Percentiles rank a stretch among this genome's conserved stretches.
Evolutionary conservation across 2,888 invertebrate species (phyloP).

Genomic region (Drosophila nr. fundita): DNA sequence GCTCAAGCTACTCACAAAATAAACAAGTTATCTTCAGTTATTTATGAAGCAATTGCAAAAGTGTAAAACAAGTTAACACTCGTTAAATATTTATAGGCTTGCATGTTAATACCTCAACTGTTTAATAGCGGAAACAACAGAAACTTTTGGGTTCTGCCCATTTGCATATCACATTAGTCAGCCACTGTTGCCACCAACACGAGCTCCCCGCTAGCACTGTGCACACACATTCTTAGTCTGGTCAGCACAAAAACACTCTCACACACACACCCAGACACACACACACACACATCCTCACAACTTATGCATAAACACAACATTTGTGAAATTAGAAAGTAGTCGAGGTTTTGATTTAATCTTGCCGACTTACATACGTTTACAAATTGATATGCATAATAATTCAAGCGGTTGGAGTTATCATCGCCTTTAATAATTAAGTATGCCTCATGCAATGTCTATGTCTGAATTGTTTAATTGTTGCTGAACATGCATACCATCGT

Average conservation of each 20-base stretch:
- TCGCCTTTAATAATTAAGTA: slow-evolving; percentile 48
- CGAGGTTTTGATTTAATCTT: slow-evolving; percentile 68
- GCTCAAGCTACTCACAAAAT: background rate
- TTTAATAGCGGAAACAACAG: slow-evolving; percentile 5
- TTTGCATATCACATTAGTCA: slow-evolving; percentile 29
- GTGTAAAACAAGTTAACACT: background rate
- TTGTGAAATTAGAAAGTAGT: slow-evolving; percentile 12
- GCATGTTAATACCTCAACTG: slow-evolving; percentile 9
- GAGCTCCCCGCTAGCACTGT: slow-evolving; percentile 13
- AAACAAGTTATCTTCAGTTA: background rate
- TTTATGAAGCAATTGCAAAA: background rate
- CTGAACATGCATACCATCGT: slow-evolving; percentile 61
- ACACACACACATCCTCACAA: slow-evolving; percentile 1
- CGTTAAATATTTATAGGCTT: slow-evolving; percentile 9
- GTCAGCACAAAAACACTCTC: slow-evolving; percentile 27
- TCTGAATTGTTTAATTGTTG: slow-evolving; percentile 43
- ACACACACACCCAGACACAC: background rate
- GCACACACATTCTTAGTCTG: slow-evolving; percentile 32
- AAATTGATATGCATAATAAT: slow-evolving; percentile 58
- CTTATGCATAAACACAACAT: background rate
- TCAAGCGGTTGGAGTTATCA: slow-evolving; percentile 41
- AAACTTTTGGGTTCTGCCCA: slow-evolving; percentile 22
- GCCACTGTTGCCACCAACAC: slow-evolving; percentile 1
- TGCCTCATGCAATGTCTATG: slow-evolving; percentile 61
- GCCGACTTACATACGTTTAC: slow-evolving; percentile 41